Evolutionary conservation across 2,113 vertebrate genomes (phyloP).

Genomic region (Aleadryas rufinucha): DNA sequence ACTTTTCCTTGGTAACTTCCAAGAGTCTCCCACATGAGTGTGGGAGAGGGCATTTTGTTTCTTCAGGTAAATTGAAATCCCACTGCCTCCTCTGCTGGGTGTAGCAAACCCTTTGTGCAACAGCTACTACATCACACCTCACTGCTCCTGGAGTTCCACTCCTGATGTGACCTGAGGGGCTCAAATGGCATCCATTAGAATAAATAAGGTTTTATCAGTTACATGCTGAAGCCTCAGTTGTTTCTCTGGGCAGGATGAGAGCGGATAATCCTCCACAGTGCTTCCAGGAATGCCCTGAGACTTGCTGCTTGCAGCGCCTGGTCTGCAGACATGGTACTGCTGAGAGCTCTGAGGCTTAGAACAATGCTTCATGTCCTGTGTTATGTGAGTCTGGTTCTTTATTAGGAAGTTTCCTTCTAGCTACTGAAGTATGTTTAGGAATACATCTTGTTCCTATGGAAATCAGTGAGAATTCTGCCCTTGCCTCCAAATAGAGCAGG

Average conservation of each 20-base stretch:
- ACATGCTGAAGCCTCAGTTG: neutral
- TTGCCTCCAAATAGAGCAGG: neutral
- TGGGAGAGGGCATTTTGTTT: neutral
- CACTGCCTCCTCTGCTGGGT: neutral
- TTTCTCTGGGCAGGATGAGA: neutral
- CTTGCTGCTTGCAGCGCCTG: neutral
- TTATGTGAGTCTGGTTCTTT: neutral
- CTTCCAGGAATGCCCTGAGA: neutral
- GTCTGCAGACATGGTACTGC: neutral
- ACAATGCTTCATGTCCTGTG: neutral
- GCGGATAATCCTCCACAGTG: neutral
- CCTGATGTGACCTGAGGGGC: neutral
- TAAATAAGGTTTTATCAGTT: neutral
- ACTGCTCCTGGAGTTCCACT: neutral
- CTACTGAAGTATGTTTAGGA: conserved; percentile 50
- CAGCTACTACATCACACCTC: neutral
- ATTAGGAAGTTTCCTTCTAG: conserved; percentile 47
- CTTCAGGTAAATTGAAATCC: neutral
- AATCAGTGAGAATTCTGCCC: conserved; percentile 34
- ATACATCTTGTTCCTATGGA: conserved; percentile 52
- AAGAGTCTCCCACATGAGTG: neutral
- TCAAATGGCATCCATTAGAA: neutral
- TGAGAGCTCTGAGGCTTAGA: neutral
- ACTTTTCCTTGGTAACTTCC: neutral
- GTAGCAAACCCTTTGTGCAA: neutral